Evolutionary conservation across 2,888 invertebrate species (phyloP), one percentile per base, ranked within the genome.

Genomic region (Selenia dentaria): DNA sequence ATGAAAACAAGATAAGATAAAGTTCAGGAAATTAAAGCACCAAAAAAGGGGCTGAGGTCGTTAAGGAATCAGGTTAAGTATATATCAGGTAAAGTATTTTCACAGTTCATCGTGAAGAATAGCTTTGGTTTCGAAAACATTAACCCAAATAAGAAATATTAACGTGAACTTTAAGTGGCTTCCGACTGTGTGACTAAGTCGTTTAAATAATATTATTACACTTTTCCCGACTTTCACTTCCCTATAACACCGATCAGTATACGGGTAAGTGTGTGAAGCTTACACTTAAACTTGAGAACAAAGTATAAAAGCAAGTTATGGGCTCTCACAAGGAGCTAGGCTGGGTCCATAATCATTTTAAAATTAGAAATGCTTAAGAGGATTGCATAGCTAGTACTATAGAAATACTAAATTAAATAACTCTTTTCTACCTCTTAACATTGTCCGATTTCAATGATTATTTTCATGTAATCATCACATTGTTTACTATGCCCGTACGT

Each of bases 141-240:
- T 57, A 57, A 57, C 54, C 57, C 32, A 47, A 52, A 57, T 39
- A 45, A 36, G 6, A 36, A 45, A 57, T 54, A 50, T 50, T 50
- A 50, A 43, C 50, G 47, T 57, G 36, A 50, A 49, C 38, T 54
- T 57, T 48, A 54, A 43, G 50, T 43, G 43, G 47, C 51, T 54
- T 54, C 40, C 51, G 51, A 54, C 39, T 36, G 39, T 42, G 57
- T 54, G 57, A 50, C 57, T 54, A 32, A 40, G 36, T 31, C 40
- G 45, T 52, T 49, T 44, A 42, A 50, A 42, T 39, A 44, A 44
- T 57, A 54, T 57, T 57, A 54, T 51, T 49, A 49, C 20, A 54
- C 50, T 43, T 51, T 57, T 43, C 57, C 43, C 13, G 10, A 50
- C 57, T 57, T 57, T 57, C 54, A 54, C 57, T 57, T 57, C 57